phyloP scores from a whole-genome alignment of 2,888 invertebrate species.

The Hemithea aestivaria region DNA sequence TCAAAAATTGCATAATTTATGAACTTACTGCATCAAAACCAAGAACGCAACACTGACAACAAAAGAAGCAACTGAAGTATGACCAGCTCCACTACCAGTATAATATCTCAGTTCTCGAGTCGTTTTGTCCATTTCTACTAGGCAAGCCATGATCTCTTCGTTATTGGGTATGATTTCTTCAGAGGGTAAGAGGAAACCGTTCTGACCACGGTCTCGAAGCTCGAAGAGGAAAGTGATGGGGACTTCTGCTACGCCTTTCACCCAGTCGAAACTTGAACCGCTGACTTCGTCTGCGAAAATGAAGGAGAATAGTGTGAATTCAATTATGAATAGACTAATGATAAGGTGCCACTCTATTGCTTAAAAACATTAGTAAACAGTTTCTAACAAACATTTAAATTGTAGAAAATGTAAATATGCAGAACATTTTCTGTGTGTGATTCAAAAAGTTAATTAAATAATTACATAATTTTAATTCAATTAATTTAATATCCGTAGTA shows the following conservation, averaged over 20 bases:
- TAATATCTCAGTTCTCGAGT: slow-evolving; percentile 37
- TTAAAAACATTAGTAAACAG: too few relatives aligned
- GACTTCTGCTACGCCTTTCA: slow-evolving; percentile 68
- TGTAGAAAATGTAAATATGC: too few relatives aligned
- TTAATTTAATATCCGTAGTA: too few relatives aligned
- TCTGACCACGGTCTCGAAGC: slow-evolving; percentile 71
- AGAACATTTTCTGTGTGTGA: too few relatives aligned
- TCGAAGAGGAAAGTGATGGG: slow-evolving; percentile 78
- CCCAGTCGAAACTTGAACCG: slow-evolving; percentile 77
- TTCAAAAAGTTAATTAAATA: neutral
- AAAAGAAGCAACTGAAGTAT: slow-evolving; percentile 25
- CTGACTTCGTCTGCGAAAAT: slow-evolving; percentile 52
- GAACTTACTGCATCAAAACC: slow-evolving; percentile 17
- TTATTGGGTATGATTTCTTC: slow-evolving; percentile 67
- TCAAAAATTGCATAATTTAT: neutral
- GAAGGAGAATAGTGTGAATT: neutral
- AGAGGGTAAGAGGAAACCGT: slow-evolving; percentile 76
- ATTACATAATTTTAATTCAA: neutral
- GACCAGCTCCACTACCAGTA: slow-evolving; percentile 23
- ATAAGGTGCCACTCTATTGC: too few relatives aligned
- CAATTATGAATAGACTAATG: too few relatives aligned
- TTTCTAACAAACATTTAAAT: too few relatives aligned
- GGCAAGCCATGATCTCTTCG: slow-evolving; percentile 60
- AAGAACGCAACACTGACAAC: slow-evolving; percentile 22
- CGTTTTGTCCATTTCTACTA: slow-evolving; percentile 51